These are phyloP conservation scores for Drosophila littoralis DNA, from an alignment of 1,140 invertebrate species.

Conservation along the genomic window DNA sequence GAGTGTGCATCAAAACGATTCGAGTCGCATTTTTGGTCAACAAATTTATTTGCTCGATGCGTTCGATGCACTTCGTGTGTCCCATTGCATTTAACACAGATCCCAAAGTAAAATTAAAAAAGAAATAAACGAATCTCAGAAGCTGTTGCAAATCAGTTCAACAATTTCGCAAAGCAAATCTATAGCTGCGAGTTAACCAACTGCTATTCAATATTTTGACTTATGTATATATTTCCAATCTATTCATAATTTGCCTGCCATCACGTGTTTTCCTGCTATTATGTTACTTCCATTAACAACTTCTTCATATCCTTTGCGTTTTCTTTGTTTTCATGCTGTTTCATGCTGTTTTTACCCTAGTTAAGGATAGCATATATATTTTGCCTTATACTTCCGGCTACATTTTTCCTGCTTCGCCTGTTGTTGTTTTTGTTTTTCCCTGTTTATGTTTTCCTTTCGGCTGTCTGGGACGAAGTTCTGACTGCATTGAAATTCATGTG, in stretches of 20 bases:
- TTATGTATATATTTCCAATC: no score
- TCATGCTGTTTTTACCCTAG: background rate
- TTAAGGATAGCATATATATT: constrained; percentile 2
- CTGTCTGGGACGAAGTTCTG: constrained; percentile 14
- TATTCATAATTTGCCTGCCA: no score
- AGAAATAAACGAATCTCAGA: constrained; percentile 7
- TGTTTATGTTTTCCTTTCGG: constrained; percentile 12
- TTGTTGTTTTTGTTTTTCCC: constrained; percentile 2
- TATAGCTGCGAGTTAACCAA: no score
- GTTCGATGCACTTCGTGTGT: constrained; percentile 49
- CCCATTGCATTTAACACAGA: constrained; percentile 24
- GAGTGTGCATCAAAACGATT: constrained; percentile 27
- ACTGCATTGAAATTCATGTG: constrained; percentile 43
- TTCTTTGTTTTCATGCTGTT: background rate
- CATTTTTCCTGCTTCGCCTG: no score
- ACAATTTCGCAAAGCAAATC: background rate
- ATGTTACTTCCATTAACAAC: background rate
- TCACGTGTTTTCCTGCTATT: background rate
- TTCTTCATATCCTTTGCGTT: background rate
- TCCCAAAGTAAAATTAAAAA: constrained; percentile 2
- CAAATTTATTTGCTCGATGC: constrained; percentile 62
- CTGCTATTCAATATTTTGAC: no score
- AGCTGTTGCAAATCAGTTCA: constrained; percentile 2
- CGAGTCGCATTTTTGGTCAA: constrained; percentile 49
- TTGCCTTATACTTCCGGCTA: background rate